Evolutionary conservation across 2,113 vertebrate species (phyloP).

Genomic region (Ciconia boyciana): DNA sequence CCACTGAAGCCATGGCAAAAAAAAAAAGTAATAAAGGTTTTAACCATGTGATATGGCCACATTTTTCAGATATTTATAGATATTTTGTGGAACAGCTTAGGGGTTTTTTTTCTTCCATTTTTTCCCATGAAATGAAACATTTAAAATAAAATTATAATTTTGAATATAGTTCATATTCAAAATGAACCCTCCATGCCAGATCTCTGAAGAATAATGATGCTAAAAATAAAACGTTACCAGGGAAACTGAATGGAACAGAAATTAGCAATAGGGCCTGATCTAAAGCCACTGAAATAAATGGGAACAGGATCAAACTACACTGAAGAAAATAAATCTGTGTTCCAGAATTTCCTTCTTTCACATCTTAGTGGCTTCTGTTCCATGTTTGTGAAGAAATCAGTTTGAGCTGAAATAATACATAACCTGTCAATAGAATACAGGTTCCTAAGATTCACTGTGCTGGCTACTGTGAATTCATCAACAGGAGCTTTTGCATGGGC

Average conservation of each 20-base stretch:
- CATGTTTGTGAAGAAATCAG: neutral
- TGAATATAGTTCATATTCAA: neutral
- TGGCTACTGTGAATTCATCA: neutral
- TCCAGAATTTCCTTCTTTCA: neutral
- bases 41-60: neutral
- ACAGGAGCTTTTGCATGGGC: neutral
- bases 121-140: neutral
- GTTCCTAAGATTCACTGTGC: neutral
- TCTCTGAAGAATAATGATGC: conserved; percentile 30
- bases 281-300: conserved; percentile 16
- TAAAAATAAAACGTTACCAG: conserved; percentile 61
- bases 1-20: neutral
- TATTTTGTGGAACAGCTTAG: neutral
- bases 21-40: neutral
- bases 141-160: neutral
- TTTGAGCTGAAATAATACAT: neutral
- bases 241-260: conserved; percentile 45
- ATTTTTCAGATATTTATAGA: neutral
- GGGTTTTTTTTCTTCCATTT: neutral
- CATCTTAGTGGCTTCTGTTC: neutral
- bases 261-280: conserved; percentile 30
- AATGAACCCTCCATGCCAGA: conserved; percentile 11
- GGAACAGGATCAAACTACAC: neutral
- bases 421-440: neutral
- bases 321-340: neutral